Percentiles rank a stretch among this genome's conserved stretches.
Evolutionary conservation across 2,113 vertebrate genomes (phyloP).

Genomic region (Vireo altiloquus): DNA sequence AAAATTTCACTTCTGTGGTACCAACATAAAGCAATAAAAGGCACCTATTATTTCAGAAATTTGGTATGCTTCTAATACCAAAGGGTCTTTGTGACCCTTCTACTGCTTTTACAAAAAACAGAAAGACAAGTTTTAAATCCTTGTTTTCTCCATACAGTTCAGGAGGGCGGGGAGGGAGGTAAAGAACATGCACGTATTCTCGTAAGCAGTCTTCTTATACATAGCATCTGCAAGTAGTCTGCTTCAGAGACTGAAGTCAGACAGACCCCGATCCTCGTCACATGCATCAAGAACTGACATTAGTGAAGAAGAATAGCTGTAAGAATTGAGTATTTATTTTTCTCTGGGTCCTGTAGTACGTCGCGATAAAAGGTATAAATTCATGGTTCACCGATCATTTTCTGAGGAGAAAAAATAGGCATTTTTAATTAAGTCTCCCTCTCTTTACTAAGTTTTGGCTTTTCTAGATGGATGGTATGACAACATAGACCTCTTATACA

Average conservation of each 20-base stretch:
- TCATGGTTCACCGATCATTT: background rate
- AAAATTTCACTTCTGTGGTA: background rate
- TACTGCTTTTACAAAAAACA: background rate
- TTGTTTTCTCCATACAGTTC: background rate
- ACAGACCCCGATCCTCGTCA: background rate
- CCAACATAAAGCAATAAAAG: background rate
- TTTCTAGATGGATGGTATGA: background rate
- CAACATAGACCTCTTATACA: background rate
- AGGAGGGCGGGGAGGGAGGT: no score
- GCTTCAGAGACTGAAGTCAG: background rate
- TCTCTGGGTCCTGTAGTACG: background rate
- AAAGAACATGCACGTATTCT: background rate
- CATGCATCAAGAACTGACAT: background rate
- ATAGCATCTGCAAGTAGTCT: background rate
- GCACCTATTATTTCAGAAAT: background rate
- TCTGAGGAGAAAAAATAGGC: rapidly evolving
- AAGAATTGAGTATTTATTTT: background rate
- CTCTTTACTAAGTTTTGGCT: background rate
- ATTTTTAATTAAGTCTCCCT: background rate
- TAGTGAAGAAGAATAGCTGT: background rate
- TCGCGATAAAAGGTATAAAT: background rate
- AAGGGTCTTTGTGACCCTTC: background rate
- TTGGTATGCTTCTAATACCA: background rate
- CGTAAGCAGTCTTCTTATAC: background rate
- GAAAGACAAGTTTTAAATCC: background rate